phyloP scores from a whole-genome alignment of 2,113 vertebrate genomes.

The Upupa epops region DNA sequence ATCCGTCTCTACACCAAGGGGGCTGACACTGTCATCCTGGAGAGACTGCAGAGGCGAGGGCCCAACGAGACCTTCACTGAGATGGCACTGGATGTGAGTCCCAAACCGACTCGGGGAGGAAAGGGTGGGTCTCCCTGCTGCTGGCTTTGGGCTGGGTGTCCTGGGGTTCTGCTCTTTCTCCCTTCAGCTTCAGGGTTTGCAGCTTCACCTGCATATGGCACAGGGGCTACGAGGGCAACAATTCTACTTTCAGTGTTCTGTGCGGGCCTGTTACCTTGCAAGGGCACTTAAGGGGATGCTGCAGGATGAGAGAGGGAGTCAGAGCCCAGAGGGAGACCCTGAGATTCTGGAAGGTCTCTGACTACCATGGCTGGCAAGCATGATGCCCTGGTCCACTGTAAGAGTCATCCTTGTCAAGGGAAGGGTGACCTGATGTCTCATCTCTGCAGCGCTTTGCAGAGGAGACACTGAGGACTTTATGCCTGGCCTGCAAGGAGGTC shows the following conservation, averaged over 20 bases:
- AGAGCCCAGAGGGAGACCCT: neutral
- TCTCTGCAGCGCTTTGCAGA: conserved; percentile 76
- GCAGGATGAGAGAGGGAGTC: neutral
- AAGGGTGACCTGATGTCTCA: neutral
- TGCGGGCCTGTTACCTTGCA: neutral
- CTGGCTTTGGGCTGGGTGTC: neutral
- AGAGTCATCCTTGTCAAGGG: neutral
- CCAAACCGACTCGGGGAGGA: neutral
- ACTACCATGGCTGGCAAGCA: neutral
- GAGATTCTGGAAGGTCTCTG: neutral
- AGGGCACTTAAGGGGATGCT: neutral
- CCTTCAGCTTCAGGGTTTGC: neutral
- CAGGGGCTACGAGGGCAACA: neutral
- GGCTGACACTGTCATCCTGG: conserved; percentile 87
- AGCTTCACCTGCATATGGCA: neutral
- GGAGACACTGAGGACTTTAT: conserved; percentile 86
- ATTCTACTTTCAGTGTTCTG: neutral
- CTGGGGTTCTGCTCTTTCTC: neutral
- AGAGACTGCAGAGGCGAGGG: conserved; percentile 73
- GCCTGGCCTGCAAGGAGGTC: conserved; percentile 86
- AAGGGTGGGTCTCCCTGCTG: neutral
- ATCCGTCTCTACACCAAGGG: conserved; percentile 93
- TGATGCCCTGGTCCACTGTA: neutral
- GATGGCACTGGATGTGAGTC: conserved; percentile 82
- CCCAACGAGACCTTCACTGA: conserved; percentile 69